phyloP scores from a whole-genome alignment of 2,888 invertebrate genomes.

The Scaeva pyrastri region DNA sequence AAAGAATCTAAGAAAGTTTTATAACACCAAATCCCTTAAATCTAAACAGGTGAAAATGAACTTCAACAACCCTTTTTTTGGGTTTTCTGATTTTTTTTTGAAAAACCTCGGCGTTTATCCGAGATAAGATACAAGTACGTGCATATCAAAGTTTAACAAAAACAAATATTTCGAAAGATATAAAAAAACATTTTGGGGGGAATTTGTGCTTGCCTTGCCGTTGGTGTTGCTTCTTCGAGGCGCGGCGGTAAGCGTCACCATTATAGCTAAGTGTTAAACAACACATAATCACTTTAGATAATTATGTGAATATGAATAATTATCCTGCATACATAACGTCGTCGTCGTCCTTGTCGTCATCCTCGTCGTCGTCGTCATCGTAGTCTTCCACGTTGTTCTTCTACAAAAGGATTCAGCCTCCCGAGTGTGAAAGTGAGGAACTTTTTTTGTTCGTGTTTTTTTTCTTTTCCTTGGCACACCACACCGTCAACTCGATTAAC shows the following conservation, averaged over 20 bases:
- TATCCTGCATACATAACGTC: slow-evolving; percentile 33
- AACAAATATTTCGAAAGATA: slow-evolving; percentile 36
- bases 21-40: slow-evolving; percentile 15
- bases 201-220: background rate
- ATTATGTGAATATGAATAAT: slow-evolving; percentile 64
- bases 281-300: slow-evolving; percentile 63
- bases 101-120: background rate
- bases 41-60: background rate
- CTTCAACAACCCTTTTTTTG: background rate
- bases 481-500: slow-evolving; percentile 47
- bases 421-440: background rate
- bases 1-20: slow-evolving; percentile 4
- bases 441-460: slow-evolving; percentile 8
- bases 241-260: slow-evolving; percentile 19
- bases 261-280: slow-evolving; percentile 56
- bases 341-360: background rate
- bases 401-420: background rate
- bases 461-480: background rate
- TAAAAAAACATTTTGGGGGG: slow-evolving; percentile 7
- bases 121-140: background rate
- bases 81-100: background rate
- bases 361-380: background rate
- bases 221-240: too few relatives aligned
- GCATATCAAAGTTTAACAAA: slow-evolving; percentile 28
- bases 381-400: background rate